A percentile compares a stretch with the other conserved stretches of the same genome.
These are phyloP conservation scores for Leuctra nigra DNA, from an alignment of 2,888 invertebrate species.

Conservation along the genomic window DNA sequence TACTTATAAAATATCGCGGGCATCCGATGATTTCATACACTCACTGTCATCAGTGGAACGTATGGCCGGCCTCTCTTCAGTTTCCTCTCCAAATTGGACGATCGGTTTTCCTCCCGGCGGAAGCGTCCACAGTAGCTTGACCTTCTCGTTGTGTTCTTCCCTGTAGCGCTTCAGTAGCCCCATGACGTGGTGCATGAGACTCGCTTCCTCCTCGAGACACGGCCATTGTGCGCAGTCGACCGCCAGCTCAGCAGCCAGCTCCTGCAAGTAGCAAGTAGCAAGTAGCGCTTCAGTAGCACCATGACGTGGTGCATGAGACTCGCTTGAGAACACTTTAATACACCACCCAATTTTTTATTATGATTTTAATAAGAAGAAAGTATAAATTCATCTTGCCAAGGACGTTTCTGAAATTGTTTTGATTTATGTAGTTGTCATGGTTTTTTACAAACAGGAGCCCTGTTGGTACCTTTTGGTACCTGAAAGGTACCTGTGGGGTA, in stretches of 20 bases:
- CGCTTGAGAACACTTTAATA: no score
- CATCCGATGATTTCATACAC: no score
- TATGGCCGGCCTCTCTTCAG: slow-evolving; percentile 45
- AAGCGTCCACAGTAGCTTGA: slow-evolving; percentile 62
- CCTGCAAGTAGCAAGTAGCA: no score
- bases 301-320: slow-evolving; percentile 61
- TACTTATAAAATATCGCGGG: no score
- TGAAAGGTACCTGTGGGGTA: no score
- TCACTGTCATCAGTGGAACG: slow-evolving; percentile 61
- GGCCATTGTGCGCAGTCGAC: slow-evolving; percentile 53
- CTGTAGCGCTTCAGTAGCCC: slow-evolving; percentile 55
- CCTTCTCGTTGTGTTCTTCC: slow-evolving; percentile 50
- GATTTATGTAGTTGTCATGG: background rate
- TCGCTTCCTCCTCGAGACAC: slow-evolving; percentile 58
- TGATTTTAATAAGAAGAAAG: no score
- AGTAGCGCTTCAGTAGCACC: slow-evolving; percentile 55
- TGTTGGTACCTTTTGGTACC: no score
- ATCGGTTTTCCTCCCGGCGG: slow-evolving; percentile 64
- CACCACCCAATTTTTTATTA: background rate
- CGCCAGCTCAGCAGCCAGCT: slow-evolving; percentile 61
- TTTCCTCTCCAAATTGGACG: slow-evolving; percentile 49
- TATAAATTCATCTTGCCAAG: no score
- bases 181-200: slow-evolving; percentile 60
- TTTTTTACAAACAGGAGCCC: no score
- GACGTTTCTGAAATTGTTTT: slow-evolving; percentile 18